Conservation (phyloP, 2,113 vertebrate species). For the Siniperca knerii region DNA sequence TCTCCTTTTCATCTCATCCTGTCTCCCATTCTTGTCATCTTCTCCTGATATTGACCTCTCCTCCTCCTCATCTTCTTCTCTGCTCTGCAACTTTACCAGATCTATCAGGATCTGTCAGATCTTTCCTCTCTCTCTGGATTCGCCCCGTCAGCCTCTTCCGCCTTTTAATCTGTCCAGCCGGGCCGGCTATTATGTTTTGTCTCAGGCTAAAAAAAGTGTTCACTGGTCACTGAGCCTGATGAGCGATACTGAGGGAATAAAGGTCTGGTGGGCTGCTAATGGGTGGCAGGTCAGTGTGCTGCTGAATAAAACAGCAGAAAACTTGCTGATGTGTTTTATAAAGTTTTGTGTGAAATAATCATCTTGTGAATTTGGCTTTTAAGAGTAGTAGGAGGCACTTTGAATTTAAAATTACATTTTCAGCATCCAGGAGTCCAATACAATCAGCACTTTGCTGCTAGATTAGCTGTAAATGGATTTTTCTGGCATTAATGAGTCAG, state of each 20-base stretch:
- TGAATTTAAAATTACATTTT: conserved; percentile 36
- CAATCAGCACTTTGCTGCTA: conserved; percentile 53
- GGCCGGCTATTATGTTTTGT: conserved; percentile 38
- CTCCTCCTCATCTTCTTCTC: background rate
- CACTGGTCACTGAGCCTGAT: conserved; percentile 18
- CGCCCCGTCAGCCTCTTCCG: conserved; percentile 42
- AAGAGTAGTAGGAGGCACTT: conserved; percentile 10
- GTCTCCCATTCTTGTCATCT: conserved; percentile 9
- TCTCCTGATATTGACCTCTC: conserved; percentile 35
- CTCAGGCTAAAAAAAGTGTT: conserved; percentile 15
- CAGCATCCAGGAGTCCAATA: conserved; percentile 30
- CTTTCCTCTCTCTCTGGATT: conserved; percentile 56
- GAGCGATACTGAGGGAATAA: conserved; percentile 19
- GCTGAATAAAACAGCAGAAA: conserved; percentile 30
- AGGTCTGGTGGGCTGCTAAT: conserved; percentile 1
- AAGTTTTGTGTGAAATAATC: conserved; percentile 25
- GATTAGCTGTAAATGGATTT: conserved; percentile 58
- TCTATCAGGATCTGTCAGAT: conserved; percentile 66
- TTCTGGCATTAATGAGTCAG: conserved; percentile 53
- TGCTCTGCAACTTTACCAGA: conserved; percentile 40
- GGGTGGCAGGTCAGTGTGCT: conserved; percentile 15
- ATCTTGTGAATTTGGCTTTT: conserved; percentile 15
- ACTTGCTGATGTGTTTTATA: conserved; percentile 29
- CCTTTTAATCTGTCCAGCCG: conserved; percentile 58
- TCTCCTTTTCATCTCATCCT: background rate